Conservation (phyloP, 2,888 invertebrate species). For the Punctoribates punctum region DNA sequence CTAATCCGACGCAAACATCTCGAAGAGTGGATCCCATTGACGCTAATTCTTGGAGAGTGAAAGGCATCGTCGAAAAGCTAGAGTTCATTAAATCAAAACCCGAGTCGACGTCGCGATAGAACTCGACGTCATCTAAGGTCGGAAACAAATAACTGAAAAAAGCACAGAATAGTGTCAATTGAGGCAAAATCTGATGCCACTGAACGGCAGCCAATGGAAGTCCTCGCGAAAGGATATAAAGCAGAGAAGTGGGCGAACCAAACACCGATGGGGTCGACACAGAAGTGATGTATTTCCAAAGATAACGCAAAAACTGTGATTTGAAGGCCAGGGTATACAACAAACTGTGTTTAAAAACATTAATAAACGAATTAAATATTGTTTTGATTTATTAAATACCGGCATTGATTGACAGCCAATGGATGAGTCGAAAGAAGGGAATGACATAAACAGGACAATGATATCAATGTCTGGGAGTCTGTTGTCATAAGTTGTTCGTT, state of each 20-base stretch:
- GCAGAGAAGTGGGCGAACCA: constrained; percentile 57
- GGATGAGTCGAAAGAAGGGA: constrained; percentile 75
- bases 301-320: constrained; percentile 68
- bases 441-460: constrained; percentile 74
- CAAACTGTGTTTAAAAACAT: constrained; percentile 57
- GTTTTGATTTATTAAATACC: constrained; percentile 28
- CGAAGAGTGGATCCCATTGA: constrained; percentile 69
- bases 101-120: constrained; percentile 57
- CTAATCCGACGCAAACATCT: constrained; percentile 75
- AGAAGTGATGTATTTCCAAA: constrained; percentile 63
- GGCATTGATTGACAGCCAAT: constrained; percentile 74
- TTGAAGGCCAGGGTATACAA: constrained; percentile 76
- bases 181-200: constrained; percentile 67
- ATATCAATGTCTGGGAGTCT: constrained; percentile 60
- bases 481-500: constrained; percentile 49
- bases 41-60: constrained; percentile 69
- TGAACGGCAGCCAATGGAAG: constrained; percentile 62
- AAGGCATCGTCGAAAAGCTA: constrained; percentile 60
- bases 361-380: neutral
- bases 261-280: constrained; percentile 58
- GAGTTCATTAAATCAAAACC: neutral
- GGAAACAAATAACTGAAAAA: constrained; percentile 73
- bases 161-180: constrained; percentile 77
- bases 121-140: constrained; percentile 80
- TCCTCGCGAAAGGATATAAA: constrained; percentile 65